phyloP scores from a whole-genome alignment of 2,797 vertebrate genomes.

The Artibeus lituratus region DNA sequence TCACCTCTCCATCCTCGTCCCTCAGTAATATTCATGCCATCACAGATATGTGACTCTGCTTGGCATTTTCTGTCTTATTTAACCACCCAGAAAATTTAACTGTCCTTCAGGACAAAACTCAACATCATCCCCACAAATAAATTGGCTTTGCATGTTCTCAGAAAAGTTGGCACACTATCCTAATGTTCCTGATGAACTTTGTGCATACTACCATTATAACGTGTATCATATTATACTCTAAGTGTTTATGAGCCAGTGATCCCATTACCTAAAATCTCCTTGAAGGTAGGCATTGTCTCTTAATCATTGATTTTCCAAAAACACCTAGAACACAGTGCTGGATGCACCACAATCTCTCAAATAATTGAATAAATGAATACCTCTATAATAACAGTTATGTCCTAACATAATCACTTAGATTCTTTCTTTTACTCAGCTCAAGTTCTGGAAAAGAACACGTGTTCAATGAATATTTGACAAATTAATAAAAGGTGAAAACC shows the following conservation, averaged over 20 bases:
- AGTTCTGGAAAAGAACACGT: neutral
- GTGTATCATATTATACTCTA: neutral
- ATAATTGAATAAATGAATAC: neutral
- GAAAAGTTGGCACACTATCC: neutral
- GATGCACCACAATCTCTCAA: neutral
- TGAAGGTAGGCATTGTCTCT: neutral
- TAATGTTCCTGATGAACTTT: neutral
- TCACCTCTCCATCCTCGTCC: neutral
- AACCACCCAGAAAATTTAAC: neutral
- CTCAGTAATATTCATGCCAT: neutral
- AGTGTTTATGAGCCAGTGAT: neutral
- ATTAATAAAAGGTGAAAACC: constrained; percentile 16
- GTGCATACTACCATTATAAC: neutral
- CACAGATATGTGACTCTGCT: neutral
- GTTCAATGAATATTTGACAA: constrained; percentile 19
- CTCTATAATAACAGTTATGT: neutral
- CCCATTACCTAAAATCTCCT: neutral
- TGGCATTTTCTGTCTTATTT: neutral
- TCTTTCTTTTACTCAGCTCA: neutral
- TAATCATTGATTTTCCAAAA: neutral
- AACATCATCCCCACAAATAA: neutral
- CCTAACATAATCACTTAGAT: neutral
- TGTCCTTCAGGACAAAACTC: neutral
- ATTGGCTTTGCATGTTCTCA: neutral
- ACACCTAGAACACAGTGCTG: neutral